Conservation (phyloP, 2,797 vertebrate species). For the Aeoliscus strigatus region DNA sequence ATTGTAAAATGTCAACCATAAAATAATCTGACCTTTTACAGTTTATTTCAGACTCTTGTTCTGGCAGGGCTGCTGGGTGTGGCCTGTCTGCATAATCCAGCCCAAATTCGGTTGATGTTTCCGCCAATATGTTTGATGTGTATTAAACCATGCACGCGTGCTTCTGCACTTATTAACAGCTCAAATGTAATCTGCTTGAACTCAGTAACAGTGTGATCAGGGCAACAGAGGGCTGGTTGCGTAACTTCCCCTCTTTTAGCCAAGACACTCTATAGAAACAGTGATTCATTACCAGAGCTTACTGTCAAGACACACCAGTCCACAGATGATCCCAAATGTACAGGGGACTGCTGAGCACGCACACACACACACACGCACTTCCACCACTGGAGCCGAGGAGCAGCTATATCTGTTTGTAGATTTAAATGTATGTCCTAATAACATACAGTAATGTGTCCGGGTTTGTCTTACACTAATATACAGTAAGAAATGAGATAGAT, state of each 20-base stretch:
- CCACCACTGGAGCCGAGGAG: background rate
- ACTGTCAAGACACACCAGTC: conserved; percentile 37
- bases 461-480: too few relatives aligned
- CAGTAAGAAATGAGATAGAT: too few relatives aligned
- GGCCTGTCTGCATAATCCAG: background rate
- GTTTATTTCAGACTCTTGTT: conserved; percentile 1
- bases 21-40: conserved; percentile 51
- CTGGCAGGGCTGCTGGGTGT: background rate
- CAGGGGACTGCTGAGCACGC: background rate
- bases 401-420: too few relatives aligned
- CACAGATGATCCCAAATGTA: conserved; percentile 21
- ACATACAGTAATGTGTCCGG: too few relatives aligned
- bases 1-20: conserved; percentile 54
- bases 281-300: conserved; percentile 45
- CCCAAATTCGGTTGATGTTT: background rate
- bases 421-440: too few relatives aligned
- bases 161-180: conserved; percentile 35
- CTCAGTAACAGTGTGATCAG: conserved; percentile 24
- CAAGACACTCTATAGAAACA: conserved; percentile 40
- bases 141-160: conserved; percentile 9
- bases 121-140: background rate
- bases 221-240: conserved; percentile 35
- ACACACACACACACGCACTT: background rate
- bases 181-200: conserved; percentile 34
- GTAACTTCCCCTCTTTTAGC: conserved; percentile 43